A percentile compares a stretch with the other conserved stretches of the same genome.
These are phyloP conservation scores for Echinarachnius parma DNA, from an alignment of 53 echinoderm and acorn worm genomes.

Conservation along the genomic window DNA sequence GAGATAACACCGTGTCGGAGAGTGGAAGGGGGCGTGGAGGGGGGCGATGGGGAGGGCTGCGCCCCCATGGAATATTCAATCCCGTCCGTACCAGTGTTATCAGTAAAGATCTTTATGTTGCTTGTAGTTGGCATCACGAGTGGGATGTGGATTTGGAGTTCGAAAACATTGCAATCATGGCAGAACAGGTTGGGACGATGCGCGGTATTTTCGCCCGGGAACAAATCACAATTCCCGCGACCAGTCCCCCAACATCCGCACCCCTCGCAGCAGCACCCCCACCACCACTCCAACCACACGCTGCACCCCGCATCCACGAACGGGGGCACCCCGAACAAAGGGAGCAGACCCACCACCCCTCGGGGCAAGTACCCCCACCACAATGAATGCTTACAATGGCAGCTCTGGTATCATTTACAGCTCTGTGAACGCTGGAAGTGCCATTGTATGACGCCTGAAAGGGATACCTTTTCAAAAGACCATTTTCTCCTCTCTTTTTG, in stretches of 20 bases:
- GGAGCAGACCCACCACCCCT: constrained; percentile 28
- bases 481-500: too few relatives aligned
- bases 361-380: constrained; percentile 45
- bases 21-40: neutral
- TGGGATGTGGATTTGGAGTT: constrained; percentile 99
- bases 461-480: constrained; percentile 22
- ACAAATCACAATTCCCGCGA: constrained; percentile 22
- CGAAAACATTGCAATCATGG: constrained; percentile 97
- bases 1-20: constrained; percentile 50
- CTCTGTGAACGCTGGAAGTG: constrained; percentile 44
- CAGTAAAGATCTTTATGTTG: constrained; percentile 90
- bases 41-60: constrained; percentile 32
- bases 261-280: constrained; percentile 7
- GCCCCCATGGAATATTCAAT: constrained; percentile 72
- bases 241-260: constrained; percentile 15
- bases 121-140: constrained; percentile 95
- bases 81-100: constrained; percentile 79
- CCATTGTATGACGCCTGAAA: constrained; percentile 47
- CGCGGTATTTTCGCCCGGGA: constrained; percentile 11
- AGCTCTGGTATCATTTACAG: constrained; percentile 38
- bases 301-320: neutral
- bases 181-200: constrained; percentile 62
- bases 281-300: neutral
- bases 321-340: constrained; percentile 38
- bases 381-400: constrained; percentile 42